phyloP scores from a whole-genome alignment of 2,797 vertebrate genomes.

The Rousettus madagascariensis region DNA sequence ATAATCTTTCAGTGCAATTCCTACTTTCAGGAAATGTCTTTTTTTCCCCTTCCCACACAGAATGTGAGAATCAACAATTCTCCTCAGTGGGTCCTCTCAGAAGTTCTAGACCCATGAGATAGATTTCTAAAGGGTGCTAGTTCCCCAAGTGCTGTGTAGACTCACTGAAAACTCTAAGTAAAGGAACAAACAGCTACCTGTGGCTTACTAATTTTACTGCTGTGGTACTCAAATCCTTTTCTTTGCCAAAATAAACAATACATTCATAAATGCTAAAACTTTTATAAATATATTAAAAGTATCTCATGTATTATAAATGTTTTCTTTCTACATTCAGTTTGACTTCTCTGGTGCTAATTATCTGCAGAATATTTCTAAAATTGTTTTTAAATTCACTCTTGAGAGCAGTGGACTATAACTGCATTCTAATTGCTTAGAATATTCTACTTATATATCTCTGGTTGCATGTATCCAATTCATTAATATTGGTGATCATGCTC shows the following conservation, averaged over 20 bases:
- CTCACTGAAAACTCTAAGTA: neutral
- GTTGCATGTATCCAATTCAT: neutral
- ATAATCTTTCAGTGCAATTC: neutral
- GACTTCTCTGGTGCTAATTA: slow-evolving; percentile 51
- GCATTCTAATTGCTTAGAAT: slow-evolving; percentile 32
- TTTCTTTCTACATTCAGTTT: slow-evolving; percentile 56
- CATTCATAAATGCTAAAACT: slow-evolving; percentile 53
- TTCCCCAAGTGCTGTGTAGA: neutral
- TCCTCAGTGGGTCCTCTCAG: neutral
- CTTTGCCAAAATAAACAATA: slow-evolving; percentile 56
- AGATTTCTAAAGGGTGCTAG: neutral
- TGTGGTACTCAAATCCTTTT: neutral
- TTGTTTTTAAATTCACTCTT: slow-evolving; percentile 62
- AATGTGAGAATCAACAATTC: neutral
- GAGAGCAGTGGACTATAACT: neutral
- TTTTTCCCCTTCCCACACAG: neutral
- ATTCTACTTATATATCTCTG: slow-evolving; percentile 4
- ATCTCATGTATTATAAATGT: slow-evolving; percentile 45
- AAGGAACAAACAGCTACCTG: neutral
- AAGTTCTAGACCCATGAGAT: neutral
- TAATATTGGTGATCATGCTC: neutral
- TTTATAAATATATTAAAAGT: slow-evolving; percentile 52
- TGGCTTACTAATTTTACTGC: neutral
- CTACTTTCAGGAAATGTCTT: neutral
- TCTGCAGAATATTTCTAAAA: slow-evolving; percentile 41